Evolutionary conservation across 2,113 vertebrate genomes (phyloP).

Genomic region (Falcunculus frontatus): DNA sequence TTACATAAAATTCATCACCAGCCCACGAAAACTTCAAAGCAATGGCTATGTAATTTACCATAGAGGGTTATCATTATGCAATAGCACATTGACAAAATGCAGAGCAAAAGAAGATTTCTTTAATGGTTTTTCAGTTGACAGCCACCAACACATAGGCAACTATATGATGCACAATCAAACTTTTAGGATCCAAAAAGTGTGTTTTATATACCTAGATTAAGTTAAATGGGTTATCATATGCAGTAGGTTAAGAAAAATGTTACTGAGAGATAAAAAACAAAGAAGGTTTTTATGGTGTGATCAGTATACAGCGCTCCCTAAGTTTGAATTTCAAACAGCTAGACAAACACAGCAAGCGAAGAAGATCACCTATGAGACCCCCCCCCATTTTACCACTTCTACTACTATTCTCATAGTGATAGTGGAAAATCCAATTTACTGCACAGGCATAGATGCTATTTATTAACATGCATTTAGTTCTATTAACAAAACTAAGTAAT

Average conservation of each 20-base stretch:
- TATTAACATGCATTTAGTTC: not conserved
- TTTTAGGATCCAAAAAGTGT: not conserved
- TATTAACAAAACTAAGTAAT: not conserved
- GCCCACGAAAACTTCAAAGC: not conserved
- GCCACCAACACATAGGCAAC: not conserved
- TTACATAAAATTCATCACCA: not conserved
- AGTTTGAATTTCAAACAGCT: not conserved
- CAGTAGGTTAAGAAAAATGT: not conserved
- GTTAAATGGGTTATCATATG: not conserved
- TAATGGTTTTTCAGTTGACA: not conserved
- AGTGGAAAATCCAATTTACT: not conserved
- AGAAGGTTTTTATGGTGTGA: not conserved
- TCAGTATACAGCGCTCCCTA: not conserved
- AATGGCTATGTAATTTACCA: not conserved
- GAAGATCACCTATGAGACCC: not conserved
- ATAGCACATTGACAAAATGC: not conserved
- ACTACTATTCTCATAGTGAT: not conserved
- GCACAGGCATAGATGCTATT: not conserved
- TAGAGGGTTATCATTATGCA: not conserved
- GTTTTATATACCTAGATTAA: not conserved
- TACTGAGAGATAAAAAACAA: not conserved
- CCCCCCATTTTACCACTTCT: not conserved
- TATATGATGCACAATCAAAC: not conserved
- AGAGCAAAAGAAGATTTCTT: not conserved
- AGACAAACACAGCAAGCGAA: not conserved